Base-by-base conservation (phyloP, 2,113 vertebrate species). In the Willisornis vidua region DNA sequence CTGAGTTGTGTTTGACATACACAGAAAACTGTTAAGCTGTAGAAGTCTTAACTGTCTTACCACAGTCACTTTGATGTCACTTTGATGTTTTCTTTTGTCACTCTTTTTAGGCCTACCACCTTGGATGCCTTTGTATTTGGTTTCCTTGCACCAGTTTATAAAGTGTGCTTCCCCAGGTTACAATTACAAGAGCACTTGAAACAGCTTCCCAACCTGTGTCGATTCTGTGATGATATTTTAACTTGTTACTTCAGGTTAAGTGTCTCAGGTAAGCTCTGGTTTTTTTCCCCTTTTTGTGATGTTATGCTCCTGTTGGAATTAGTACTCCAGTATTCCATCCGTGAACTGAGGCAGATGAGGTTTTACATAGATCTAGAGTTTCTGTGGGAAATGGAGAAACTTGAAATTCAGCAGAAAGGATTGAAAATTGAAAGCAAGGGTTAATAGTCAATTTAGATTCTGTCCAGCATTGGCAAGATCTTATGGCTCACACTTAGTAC, bases 91-190 rank as follows among this genome's bases (percentile, higher is more conserved):
- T 52, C 19, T 71, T 79, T 57, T 94, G 63, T 77, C 14, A 43
- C 76, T 87, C 41, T 57, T 86, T 94, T 33, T 87, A 99, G 99
- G 96, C 99, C 99, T 76, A 98, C 98, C 85, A 99, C 99, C 87
- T 98, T 99, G 97, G 99, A 99, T 97, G 99, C 99, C 91, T 99
- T 99, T 78, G 98, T 99, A 48, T 99, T 99, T 98, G 99, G 99
- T 75, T 99, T 99, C 81, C 94, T 99, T 76, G 99, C 99, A 51
- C 99, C 99, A 2, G 97, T 99, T 59, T 98, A 98, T 97, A 99
- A 99, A 98, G 98, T 99, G 65, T 94, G 89, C 78, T 99, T 99
- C 33, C 98, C 98, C 33, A 99, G 98, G 96, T 98, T 98, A 58
- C 98, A 98, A 37, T 97, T 99, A 90, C 99, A 99, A 97, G 98